Evolutionary conservation across 1,140 invertebrate genomes (phyloP).

Genomic region (Nasonia longicornis): DNA sequence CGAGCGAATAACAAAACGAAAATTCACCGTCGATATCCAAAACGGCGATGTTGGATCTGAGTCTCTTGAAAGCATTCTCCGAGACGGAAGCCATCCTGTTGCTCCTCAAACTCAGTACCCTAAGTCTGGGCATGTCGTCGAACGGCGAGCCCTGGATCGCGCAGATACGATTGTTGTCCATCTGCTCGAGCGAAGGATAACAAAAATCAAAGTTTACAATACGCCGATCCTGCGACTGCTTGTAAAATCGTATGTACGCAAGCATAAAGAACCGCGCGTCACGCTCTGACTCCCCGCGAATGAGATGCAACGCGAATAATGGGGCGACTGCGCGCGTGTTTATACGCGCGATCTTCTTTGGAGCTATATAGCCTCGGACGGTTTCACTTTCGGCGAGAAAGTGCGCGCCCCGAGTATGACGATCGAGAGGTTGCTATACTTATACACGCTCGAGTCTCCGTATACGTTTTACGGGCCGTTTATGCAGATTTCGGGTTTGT

Average conservation of each 20-base stretch:
- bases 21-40: constrained; percentile 83
- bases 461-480: not conserved
- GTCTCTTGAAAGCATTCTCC: constrained; percentile 80
- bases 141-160: constrained; percentile 80
- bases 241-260: not conserved
- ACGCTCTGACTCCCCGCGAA: constrained; percentile 32
- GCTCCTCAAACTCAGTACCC: constrained; percentile 82
- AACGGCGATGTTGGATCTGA: constrained; percentile 83
- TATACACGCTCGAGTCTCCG: not conserved
- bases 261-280: not conserved
- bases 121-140: constrained; percentile 82
- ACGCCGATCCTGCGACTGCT: not conserved
- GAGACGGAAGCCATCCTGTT: constrained; percentile 82
- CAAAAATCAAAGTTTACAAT: not conserved
- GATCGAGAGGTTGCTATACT: not conserved
- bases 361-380: constrained; percentile 14
- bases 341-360: constrained; percentile 2
- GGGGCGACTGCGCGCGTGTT: not conserved
- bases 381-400: constrained; percentile 62
- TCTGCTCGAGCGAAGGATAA: constrained; percentile 53
- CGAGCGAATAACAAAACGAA: not conserved
- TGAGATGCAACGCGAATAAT: constrained; percentile 29
- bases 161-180: constrained; percentile 82
- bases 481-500: constrained; percentile 4
- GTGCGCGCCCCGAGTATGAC: constrained; percentile 45